Evolutionary conservation across 2,888 invertebrate genomes (phyloP).

Genomic region (Cephus runcator): DNA sequence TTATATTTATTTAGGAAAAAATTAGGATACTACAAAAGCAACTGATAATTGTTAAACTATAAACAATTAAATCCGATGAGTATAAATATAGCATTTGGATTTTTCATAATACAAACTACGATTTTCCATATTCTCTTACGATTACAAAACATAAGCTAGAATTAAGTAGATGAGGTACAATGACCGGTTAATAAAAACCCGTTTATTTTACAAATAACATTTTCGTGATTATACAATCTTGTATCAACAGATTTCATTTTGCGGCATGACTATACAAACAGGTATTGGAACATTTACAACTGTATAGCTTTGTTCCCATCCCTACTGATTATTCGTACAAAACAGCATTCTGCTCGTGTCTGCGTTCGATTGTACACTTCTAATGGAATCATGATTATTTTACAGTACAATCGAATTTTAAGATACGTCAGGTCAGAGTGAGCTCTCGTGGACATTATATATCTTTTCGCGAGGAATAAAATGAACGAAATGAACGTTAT

Average conservation of each 20-base stretch:
- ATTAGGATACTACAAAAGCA: background rate
- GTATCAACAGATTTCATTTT: slow-evolving; percentile 33
- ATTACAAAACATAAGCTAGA: background rate
- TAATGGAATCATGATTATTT: background rate
- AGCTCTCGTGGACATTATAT: background rate
- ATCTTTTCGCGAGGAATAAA: background rate
- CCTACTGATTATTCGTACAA: background rate
- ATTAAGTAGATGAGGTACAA: background rate
- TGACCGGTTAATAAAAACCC: slow-evolving; percentile 39
- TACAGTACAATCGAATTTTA: background rate
- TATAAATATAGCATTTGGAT: too few species aligned
- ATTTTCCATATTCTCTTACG: too few species aligned
- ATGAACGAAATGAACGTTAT: background rate
- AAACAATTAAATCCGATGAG: too few species aligned
- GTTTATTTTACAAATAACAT: slow-evolving; percentile 56
- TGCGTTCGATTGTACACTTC: background rate
- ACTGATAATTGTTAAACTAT: background rate
- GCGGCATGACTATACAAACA: background rate
- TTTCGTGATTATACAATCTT: slow-evolving; percentile 46
- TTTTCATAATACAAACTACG: too few species aligned
- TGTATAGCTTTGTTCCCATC: background rate
- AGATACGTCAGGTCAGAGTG: background rate
- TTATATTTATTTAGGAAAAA: background rate
- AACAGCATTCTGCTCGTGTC: background rate
- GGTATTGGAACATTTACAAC: background rate